phyloP scores from a whole-genome alignment of 2,797 vertebrate species.

The Spinus olivaceus region DNA sequence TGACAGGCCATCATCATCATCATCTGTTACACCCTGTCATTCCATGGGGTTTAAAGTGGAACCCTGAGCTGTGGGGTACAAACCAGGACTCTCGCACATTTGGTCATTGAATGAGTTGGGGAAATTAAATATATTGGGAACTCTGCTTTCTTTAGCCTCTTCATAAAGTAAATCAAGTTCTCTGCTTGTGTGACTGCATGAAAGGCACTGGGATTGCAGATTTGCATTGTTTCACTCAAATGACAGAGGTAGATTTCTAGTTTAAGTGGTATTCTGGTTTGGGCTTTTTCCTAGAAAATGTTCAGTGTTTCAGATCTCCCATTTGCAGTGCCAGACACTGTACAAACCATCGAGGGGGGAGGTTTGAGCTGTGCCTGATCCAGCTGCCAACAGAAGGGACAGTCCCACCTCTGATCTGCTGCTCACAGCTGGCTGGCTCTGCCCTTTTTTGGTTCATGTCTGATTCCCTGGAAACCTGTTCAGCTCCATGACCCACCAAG shows the following conservation, averaged over 20 bases:
- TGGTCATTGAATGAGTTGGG: not conserved
- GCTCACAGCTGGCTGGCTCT: not conserved
- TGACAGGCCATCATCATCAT: not conserved
- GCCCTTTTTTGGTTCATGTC: not conserved
- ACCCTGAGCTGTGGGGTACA: not conserved
- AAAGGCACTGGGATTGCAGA: not conserved
- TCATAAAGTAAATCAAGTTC: not conserved
- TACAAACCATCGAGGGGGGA: rapidly evolving
- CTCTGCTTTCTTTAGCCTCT: not conserved
- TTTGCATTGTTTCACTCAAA: not conserved
- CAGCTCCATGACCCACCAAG: not conserved
- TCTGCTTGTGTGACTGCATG: not conserved
- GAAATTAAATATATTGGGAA: not conserved
- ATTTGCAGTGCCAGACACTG: not conserved
- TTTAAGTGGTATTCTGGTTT: not conserved
- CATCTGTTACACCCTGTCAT: not conserved
- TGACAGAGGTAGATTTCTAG: not conserved
- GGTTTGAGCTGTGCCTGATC: not conserved
- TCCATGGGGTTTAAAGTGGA: not conserved
- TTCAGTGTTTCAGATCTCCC: not conserved
- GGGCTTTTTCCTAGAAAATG: not conserved
- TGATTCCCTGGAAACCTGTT: not conserved
- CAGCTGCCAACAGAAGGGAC: not conserved
- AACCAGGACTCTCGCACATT: not conserved
- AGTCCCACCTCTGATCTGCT: not conserved